These are phyloP conservation scores for Gnathonemus longibarbis DNA, from an alignment of 2,113 vertebrate genomes.

Conservation along the genomic window DNA sequence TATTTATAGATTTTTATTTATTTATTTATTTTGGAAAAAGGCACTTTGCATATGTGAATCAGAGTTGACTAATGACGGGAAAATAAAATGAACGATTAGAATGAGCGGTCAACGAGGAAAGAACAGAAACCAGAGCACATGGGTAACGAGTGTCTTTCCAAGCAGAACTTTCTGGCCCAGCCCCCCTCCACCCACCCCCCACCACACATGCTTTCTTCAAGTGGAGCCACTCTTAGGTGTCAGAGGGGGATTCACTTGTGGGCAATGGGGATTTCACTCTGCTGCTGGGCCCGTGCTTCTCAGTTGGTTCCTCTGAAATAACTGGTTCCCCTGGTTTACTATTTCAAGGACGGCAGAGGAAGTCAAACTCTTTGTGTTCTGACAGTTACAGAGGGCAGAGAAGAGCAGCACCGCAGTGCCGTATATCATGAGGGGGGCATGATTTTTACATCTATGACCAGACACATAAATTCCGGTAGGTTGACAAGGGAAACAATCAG, in stretches of 20 bases:
- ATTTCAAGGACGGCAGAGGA: not conserved
- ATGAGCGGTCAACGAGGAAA: not conserved
- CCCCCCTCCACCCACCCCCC: not conserved
- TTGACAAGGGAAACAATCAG: not conserved
- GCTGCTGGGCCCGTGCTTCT: no score
- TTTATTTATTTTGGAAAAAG: not conserved
- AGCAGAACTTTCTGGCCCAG: not conserved
- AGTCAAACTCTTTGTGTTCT: not conserved
- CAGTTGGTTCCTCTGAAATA: not conserved
- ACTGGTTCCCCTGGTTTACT: not conserved
- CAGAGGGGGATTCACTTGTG: constrained; percentile 5
- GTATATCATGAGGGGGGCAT: not conserved
- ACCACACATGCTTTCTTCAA: not conserved
- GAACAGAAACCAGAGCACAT: not conserved
- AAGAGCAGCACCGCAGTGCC: not conserved
- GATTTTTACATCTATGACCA: not conserved
- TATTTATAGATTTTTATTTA: not conserved
- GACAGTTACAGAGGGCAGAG: not conserved
- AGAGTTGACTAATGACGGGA: not conserved
- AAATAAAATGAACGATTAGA: not conserved
- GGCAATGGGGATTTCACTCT: not conserved
- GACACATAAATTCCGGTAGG: not conserved
- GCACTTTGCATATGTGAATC: not conserved
- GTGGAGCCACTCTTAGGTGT: not conserved
- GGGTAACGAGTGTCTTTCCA: not conserved